Evolutionary conservation across 2,888 invertebrate genomes (phyloP), one percentile per base, ranked within the genome.

Genomic region (Galerucella nymphaeae): DNA sequence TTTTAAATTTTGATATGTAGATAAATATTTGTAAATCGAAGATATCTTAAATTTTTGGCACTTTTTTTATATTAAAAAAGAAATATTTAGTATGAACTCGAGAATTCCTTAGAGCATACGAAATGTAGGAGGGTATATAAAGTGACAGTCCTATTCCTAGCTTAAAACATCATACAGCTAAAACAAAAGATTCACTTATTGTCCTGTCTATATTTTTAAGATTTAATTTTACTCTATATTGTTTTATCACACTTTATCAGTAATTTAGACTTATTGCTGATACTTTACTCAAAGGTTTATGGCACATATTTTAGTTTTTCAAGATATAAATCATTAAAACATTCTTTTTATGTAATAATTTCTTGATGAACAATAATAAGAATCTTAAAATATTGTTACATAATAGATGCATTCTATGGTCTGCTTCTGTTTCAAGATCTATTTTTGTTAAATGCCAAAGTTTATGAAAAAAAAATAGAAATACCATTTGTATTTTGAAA

Each of bases 161-260:
- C 48, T 59, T 68, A 48, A 16, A 69, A 69, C 50, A 61, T 48
- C 41, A 30, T 62, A 62, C 41, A 50, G n/a, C 41, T 62, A 69
- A 50, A 69, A 69, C 68, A 61, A 69, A 62, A 62, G 20, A 62
- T 71, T 66, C 30, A 55, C 23, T 73, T 73, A 73, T 73, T 73
- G 73, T 73, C 70, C 70, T 63, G 66, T 66, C 30, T 41, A 16
- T 38, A 71, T 59, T 45, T 11, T 64, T 59, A 38, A 65, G 41
- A 58, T 50, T 58, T 45, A 64, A 20, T 71, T 71, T 66, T 65
- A 71, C 59, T 66, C 59, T 65, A 70, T 18, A 69, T 42, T 55
- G 53, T 69, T 69, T 16, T 69, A 69, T 69, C 69, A 69, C 69
- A 69, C 55, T 69, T 45, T 59, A 13, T 61, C 53, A 53, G 53